Evolutionary conservation across 1,140 invertebrate species (phyloP), one percentile per base, ranked within the genome.

Genomic region (Halyomorpha halys): DNA sequence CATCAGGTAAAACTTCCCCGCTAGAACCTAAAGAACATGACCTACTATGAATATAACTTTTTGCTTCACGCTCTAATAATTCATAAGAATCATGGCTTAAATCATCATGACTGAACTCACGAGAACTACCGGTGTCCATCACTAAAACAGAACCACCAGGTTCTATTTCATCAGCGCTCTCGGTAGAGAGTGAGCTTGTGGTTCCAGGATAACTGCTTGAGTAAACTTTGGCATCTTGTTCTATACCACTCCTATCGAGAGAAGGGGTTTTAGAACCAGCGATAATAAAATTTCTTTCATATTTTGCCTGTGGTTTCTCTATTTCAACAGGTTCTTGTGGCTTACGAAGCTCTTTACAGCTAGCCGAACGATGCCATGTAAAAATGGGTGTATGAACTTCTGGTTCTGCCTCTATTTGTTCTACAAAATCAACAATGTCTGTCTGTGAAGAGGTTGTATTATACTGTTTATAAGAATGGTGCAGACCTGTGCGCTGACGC

Each of bases 61-160:
- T 18, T 16, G 63, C 66, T 61, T 74, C 71, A 62, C 71, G 69
- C 73, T 92, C 89, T 49, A 91, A 77, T 16, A 91, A 73, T 71
- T 93, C 90, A 73, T 91, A 93, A 68, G 89, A 91, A 74, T 91
- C 90, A 73, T 91, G 90, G 14, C 88, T 90, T 5, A 91, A 76
- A 76, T 93, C 89, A 72, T 92, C 90, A 72, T 90, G 88, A 1
- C 87, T 89, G 34, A 79, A 67, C 44, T 73, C 72, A 59, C 69
- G 65, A 4, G 69, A 70, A 44, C 69, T 71, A 23, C 69, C 66
- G 21, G 66, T 67, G 27, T 70, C 69, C n/a, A 71, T 68, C 23
- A 70, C 68, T 9, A 70, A 59, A 47, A 72, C 68, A 51, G 69
- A 72, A 34, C 70, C 72, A 1, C 66, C 69, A 1, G 68, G 65